These are phyloP conservation scores for Salvelinus alpinus DNA, from an alignment of 2,113 vertebrate genomes.

Conservation along the genomic window DNA sequence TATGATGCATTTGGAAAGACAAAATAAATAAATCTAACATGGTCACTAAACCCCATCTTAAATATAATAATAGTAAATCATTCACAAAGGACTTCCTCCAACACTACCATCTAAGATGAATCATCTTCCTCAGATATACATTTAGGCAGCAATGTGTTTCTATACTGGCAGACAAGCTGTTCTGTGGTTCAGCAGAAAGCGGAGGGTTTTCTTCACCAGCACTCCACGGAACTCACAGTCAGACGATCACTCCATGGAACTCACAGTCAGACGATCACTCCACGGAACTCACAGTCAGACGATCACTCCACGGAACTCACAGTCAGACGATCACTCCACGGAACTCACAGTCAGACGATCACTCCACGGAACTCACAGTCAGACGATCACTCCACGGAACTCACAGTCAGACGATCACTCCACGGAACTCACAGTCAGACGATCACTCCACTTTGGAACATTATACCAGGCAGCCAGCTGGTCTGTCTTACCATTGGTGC, in stretches of 20 bases:
- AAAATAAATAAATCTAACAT: background rate
- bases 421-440: conserved; percentile 21
- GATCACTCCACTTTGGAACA: conserved; percentile 25
- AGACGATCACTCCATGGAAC: too few species aligned
- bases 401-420: background rate
- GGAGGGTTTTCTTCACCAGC: background rate
- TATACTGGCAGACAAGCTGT: background rate
- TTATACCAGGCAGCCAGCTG: conserved; percentile 43
- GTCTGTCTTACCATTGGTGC: conserved; percentile 45
- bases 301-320: too few species aligned
- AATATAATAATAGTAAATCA: background rate
- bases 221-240: conserved; percentile 16
- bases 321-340: too few species aligned
- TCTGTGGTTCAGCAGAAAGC: background rate
- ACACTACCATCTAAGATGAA: background rate
- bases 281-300: too few species aligned
- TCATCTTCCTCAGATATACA: background rate
- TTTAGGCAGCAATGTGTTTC: background rate
- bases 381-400: conserved; percentile 7
- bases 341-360: conserved; percentile 9
- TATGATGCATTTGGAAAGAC: too few species aligned
- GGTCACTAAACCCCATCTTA: background rate
- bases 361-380: conserved; percentile 11
- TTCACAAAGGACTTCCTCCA: background rate
- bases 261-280: too few species aligned